Evolutionary conservation across 2,113 vertebrate genomes (phyloP), one percentile per base, ranked within the genome.

Genomic region (Chaenocephalus aceratus): DNA sequence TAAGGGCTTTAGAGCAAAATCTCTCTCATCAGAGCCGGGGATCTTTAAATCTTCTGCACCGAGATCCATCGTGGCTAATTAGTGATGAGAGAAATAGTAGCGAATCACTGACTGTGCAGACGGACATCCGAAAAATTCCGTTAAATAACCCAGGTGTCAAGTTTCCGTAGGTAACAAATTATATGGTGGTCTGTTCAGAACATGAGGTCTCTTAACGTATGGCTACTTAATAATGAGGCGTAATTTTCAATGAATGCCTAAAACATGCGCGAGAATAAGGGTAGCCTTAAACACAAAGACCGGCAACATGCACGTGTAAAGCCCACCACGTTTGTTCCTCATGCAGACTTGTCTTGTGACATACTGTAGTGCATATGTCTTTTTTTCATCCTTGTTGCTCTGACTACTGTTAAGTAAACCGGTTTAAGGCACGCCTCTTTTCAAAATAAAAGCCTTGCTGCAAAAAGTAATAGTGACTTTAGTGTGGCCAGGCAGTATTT

Each of bases 41-140:
- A 66, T 34, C 46, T 78, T 74, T 4, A 36, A 30, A 11, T 86
- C 78, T 18, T 73, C 73, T 0, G 53, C n/a, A 6, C 53, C 60
- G 10, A 60, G 21, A 46, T 90, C 90, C 90, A 89, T 89, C 41
- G 58, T 12, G 10, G 21, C 4, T 10, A 18, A 8, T 21, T 3
- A 7, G 3, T 10, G 48, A 36, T 26, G 18, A 18, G 10, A 14
- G 16, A 5, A 21, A 10, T 54, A 58, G 15, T 15, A 7, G 4
- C 18, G 13, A 0, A 30, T 30, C 36, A 41, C 36, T 41, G 36
- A 41, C 36, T 41, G 6, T 41, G 36, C 6, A 41, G 36, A 41
- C 36, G 7, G 36, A 34, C 0, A 41, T 10, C 34, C 49, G 10
- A 16, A 41, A 15, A 70, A 16, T 10, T 54, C 10, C 41, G 26